Conservation (phyloP, 2,113 vertebrate genomes). For the Mungos mungo region DNA sequence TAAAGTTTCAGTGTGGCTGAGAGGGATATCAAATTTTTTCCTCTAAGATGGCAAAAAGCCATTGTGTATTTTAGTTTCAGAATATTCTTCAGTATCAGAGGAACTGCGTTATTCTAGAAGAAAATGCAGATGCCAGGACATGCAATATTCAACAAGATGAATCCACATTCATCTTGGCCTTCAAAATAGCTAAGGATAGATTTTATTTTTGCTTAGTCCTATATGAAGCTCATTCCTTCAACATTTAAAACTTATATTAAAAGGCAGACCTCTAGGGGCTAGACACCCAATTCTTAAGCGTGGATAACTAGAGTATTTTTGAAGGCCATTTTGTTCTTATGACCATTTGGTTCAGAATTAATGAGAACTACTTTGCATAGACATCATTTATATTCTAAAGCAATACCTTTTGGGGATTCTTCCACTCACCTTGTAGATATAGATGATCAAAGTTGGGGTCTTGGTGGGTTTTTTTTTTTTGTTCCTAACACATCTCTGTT, state of each 20-base stretch:
- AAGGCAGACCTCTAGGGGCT: conserved; percentile 49
- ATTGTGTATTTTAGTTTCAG: conserved; percentile 28
- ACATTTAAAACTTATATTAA: conserved; percentile 54
- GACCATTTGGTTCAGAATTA: conserved; percentile 66
- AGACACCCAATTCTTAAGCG: conserved; percentile 53
- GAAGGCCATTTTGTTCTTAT: conserved; percentile 67
- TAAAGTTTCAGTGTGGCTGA: not conserved
- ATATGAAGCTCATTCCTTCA: conserved; percentile 50
- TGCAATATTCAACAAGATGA: conserved; percentile 48
- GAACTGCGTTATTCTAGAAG: conserved; percentile 55
- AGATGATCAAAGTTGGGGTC: conserved; percentile 8
- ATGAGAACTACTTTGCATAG: conserved; percentile 63
- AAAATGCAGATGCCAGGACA: conserved; percentile 44
- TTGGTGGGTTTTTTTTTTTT: not conserved
- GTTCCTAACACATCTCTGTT: not conserved
- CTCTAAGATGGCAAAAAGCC: not conserved
- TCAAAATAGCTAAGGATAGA: conserved; percentile 59
- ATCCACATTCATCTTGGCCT: conserved; percentile 52
- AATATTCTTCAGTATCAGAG: conserved; percentile 6
- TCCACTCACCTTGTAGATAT: conserved; percentile 23
- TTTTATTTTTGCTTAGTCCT: conserved; percentile 70
- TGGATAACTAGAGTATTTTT: conserved; percentile 38
- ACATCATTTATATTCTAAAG: conserved; percentile 14
- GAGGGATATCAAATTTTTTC: not conserved
- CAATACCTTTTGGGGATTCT: conserved; percentile 41